Percentiles rank a stretch among this genome's conserved stretches.
Evolutionary conservation across 2,888 invertebrate species (phyloP).

Genomic region (Apodemia mormo): DNA sequence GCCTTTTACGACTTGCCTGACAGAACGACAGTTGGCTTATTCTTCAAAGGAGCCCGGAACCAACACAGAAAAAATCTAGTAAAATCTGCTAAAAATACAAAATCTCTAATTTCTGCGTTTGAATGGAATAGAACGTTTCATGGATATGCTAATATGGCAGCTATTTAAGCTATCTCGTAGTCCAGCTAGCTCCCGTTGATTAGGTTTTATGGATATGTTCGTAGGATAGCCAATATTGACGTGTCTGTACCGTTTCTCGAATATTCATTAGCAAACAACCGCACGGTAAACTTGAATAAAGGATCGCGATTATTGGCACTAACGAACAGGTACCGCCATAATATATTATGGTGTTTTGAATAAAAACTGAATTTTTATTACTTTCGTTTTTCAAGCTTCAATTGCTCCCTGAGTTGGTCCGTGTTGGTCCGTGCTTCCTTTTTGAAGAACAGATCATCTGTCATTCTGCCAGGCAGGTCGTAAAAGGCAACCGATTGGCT

Average conservation of each 20-base stretch:
- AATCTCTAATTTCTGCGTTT: neutral
- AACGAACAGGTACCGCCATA: slow-evolving; percentile 25
- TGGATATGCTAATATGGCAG: neutral
- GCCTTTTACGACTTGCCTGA: too few species aligned
- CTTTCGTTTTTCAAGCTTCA: too few species aligned
- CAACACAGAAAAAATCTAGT: too few species aligned
- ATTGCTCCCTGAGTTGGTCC: too few species aligned
- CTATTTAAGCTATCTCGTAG: slow-evolving; percentile 1
- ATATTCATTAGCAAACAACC: slow-evolving; percentile 43
- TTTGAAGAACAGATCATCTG: too few species aligned
- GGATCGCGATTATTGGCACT: slow-evolving; percentile 32
- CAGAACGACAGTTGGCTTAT: too few species aligned
- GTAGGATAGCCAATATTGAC: slow-evolving; percentile 30
- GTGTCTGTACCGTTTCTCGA: slow-evolving; percentile 31
- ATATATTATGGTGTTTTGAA: too few species aligned
- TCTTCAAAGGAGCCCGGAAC: too few species aligned
- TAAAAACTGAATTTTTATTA: too few species aligned
- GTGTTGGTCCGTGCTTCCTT: too few species aligned
- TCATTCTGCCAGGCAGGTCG: too few species aligned
- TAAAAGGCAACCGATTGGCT: too few species aligned
- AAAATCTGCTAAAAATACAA: neutral
- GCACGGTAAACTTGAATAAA: slow-evolving; percentile 35
- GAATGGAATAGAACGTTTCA: neutral
- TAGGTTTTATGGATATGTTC: slow-evolving; percentile 27
- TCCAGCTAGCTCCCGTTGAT: slow-evolving; percentile 28